Base-by-base conservation (phyloP, 2,888 invertebrate genomes). In the Tortrix viridana region DNA sequence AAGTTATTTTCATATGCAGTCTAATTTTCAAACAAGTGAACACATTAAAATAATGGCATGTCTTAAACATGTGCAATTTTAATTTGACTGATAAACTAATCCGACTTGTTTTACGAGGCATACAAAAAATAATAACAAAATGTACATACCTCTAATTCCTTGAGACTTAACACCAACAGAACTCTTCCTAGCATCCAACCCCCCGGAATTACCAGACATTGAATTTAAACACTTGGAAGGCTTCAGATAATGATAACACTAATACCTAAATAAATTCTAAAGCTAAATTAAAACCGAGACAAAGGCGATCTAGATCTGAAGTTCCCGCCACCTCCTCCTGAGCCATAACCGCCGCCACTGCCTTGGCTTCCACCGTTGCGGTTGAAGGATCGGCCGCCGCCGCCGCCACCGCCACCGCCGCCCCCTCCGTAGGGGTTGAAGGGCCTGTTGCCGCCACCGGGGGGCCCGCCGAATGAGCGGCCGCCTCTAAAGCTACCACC, bases 201-300 rank as follows among this genome's bases (percentile, higher is more conserved):
- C 89, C 32, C 88, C 87, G 86, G 88, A 84, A 85, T 86, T 81
- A 77, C 73, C 71, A 79, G 80, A 86, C 86, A 88, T 86, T 84
- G 90, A 90, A 91, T 89, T 88, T 81, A 84, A 89, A 87, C 84
- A 89, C 89, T 86, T 84, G 87, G 88, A 91, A 92, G 91, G 92
- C 92, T 91, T 91, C 92, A 90, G 92, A 91, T 89, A 86, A 89
- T 89, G 83, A 85, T 91, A 90, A 91, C 89, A 91, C 91, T 91
- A 91, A 86, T 53, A 89, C 90, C 90, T 90, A 91, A 86, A 83
- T 87, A 88, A 82, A 80, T 82, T 80, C 88, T 91, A 90, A 79
- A 82, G 77, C 79, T 80, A 82, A 80, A 81, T 88, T 89, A 92
- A 85, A 89, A 89, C 78, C 91, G 88, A 74, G 86, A 84, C 78